Evolutionary conservation across 2,888 invertebrate species (phyloP), one percentile per base, ranked within the genome.

Genomic region (Pantelozetes paolii): DNA sequence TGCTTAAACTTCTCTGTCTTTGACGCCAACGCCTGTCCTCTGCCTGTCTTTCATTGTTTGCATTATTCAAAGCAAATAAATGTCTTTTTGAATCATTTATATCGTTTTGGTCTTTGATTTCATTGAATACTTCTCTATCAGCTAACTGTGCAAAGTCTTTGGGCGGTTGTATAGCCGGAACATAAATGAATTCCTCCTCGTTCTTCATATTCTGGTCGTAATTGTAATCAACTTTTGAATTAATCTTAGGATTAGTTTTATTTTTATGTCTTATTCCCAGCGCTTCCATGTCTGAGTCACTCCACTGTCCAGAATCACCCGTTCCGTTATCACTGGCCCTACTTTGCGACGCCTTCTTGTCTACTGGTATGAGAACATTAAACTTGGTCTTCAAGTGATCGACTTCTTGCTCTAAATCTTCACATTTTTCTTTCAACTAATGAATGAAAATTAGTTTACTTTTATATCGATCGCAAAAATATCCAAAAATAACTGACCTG

Each of bases 401-500:
- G 13, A 78, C 76, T 74, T 77, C 78, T 71, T 75, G 74, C 74
- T 78, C 76, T 36, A 77, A 74, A 57, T 78, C 77, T 54, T 77
- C 76, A 26, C 77, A 76, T 74, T 76, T 77, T 71, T 78, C 78
- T 73, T 78, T 77, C 59, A 78, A 40, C 77, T 78, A 26, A 64
- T 18, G 9, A 28, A 28, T 23, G 23, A 54, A 30, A 28, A 54
- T n/a, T n/a, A 54, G 6, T 5, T 26, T 54, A 54, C 3, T 23
- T 48, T 11, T 11, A 48, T n/a, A 15, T n/a, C 15, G 20, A 48
- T 11, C 6, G 6, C 20, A 62, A 62, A 62, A 32, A 32, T 62
- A 26, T n/a, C 18, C 5, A 57, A 20, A 15, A 28, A 26, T 11
- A 32, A 18, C 15, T n/a, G n/a, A 82, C 82, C 77, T 80, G 86